These are phyloP conservation scores for Oligia strigilis DNA, from an alignment of 2,888 invertebrate genomes.

Conservation along the genomic window DNA sequence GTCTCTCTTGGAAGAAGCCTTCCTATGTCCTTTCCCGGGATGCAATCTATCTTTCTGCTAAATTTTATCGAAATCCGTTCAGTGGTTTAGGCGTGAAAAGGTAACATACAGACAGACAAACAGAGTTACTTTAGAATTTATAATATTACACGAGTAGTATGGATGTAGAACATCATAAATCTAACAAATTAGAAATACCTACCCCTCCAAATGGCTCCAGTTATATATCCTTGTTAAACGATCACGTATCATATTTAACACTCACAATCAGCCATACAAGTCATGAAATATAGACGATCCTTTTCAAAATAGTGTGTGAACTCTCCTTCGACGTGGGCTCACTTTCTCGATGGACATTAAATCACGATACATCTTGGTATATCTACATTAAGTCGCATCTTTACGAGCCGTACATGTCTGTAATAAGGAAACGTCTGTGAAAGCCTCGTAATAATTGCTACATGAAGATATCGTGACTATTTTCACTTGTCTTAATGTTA, in stretches of 20 bases:
- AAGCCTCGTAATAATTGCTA: conserved; percentile 45
- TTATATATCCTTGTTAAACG: conserved; percentile 4
- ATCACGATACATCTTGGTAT: conserved; percentile 36
- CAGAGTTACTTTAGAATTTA: too few relatives aligned
- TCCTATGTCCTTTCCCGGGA: too few relatives aligned
- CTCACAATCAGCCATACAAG: not conserved
- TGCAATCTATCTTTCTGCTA: too few relatives aligned
- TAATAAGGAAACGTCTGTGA: conserved; percentile 53
- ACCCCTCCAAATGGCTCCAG: not conserved
- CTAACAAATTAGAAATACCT: too few relatives aligned
- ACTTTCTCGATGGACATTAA: conserved; percentile 45
- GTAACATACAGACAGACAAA: too few relatives aligned
- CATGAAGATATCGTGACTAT: conserved; percentile 38
- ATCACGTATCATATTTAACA: conserved; percentile 9
- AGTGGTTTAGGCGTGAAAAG: too few relatives aligned
- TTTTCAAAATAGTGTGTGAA: conserved; percentile 15
- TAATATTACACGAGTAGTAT: too few relatives aligned
- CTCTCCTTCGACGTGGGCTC: conserved; percentile 8
- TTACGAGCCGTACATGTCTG: conserved; percentile 50
- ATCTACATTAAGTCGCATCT: conserved; percentile 38
- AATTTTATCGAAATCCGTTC: too few relatives aligned
- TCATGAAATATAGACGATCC: conserved; percentile 25
- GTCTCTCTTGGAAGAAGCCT: not conserved
- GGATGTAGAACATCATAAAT: too few relatives aligned
- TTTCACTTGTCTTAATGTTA: conserved; percentile 42